These are phyloP conservation scores for Aphelenchoides fujianensis DNA, from an alignment of 1,140 invertebrate species.

Conservation along the genomic window DNA sequence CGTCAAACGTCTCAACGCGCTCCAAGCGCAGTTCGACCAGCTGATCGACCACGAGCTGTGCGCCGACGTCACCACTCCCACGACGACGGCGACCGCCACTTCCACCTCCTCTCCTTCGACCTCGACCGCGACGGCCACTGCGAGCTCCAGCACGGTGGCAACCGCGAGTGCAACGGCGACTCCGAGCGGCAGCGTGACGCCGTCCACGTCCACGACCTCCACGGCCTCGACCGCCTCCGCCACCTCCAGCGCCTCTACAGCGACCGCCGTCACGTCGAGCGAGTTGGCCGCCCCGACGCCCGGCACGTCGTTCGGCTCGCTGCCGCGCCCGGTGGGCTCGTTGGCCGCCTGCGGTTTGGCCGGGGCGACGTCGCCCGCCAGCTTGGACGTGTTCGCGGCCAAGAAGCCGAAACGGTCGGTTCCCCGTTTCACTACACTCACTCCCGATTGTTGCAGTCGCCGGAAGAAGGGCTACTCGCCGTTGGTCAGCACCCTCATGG, in stretches of 20 bases:
- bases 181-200: background rate
- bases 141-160: no score
- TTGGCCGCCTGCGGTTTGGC: background rate
- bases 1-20: background rate
- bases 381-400: background rate
- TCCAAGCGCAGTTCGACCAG: background rate
- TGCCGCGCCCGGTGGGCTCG: background rate
- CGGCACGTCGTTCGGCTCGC: no score
- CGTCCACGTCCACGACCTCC: background rate
- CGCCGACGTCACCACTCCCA: constrained; percentile 7
- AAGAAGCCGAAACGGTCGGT: background rate
- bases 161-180: background rate
- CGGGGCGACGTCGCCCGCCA: background rate
- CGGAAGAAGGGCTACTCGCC: background rate
- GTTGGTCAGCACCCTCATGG: constrained; percentile 6
- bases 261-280: background rate
- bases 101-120: background rate
- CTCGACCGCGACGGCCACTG: constrained; percentile 1
- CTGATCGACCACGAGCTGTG: constrained; percentile 1
- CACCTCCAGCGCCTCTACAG: background rate
- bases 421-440: background rate
- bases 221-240: background rate
- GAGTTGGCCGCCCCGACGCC: background rate
- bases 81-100: constrained; percentile 1
- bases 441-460: background rate